phyloP scores from a whole-genome alignment of 30 jellyfish, hydroid and myxozoan species.

The Hydra vulgaris region DNA sequence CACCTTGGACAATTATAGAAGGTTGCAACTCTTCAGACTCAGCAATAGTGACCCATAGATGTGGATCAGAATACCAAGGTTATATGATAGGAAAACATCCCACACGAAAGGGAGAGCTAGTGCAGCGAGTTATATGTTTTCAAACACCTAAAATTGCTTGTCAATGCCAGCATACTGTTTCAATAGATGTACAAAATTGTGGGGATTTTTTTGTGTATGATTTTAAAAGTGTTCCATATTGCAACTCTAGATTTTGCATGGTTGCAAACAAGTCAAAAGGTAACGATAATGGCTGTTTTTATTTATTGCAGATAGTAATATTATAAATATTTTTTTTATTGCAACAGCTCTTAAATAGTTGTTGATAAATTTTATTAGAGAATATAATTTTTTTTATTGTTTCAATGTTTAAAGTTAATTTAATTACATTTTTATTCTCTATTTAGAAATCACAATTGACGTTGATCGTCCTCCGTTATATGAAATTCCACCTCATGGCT shows the following conservation, averaged over 20 bases:
- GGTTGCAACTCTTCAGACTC: conserved; percentile 29
- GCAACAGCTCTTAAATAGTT: not conserved
- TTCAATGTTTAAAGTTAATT: not conserved
- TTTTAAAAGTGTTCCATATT: conserved; percentile 61
- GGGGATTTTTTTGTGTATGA: conserved; percentile 66
- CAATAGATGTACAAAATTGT: conserved; percentile 56
- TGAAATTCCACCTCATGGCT: conserved; percentile 28
- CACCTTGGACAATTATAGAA: conserved; percentile 39
- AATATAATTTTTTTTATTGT: not conserved
- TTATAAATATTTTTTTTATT: not conserved
- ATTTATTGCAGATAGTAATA: not conserved
- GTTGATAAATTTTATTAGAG: not conserved
- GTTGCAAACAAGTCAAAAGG: conserved; percentile 24
- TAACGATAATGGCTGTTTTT: not conserved
- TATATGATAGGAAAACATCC: conserved; percentile 46
- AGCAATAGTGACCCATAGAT: conserved; percentile 6
- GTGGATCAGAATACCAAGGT: conserved; percentile 76
- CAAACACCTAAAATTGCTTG: conserved; percentile 36
- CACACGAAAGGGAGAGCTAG: conserved; percentile 32
- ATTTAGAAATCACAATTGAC: conserved; percentile 8
- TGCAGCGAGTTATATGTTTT: conserved; percentile 54
- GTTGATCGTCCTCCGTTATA: conserved; percentile 22
- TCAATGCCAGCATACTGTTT: conserved; percentile 38
- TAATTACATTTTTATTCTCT: not conserved
- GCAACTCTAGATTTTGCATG: conserved; percentile 64